A percentile compares a stretch with the other conserved stretches of the same genome.
Conservation (phyloP, 1,140 invertebrate genomes). For the Eumeta japonica region DNA sequence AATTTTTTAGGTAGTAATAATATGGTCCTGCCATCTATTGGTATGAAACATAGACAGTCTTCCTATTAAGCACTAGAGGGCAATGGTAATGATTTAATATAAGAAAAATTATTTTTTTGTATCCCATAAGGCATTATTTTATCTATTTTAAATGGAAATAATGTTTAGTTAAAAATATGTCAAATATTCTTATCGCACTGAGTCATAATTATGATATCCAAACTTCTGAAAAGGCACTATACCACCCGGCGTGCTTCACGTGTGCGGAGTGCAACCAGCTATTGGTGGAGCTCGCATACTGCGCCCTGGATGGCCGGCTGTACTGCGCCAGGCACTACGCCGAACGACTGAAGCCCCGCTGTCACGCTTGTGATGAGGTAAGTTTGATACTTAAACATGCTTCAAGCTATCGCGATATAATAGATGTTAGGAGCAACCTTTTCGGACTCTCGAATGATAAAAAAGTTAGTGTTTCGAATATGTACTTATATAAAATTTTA, state of each 20-base stretch:
- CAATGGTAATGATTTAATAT: constrained; percentile 4
- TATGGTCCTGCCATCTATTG: constrained; percentile 13
- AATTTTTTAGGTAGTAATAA: constrained; percentile 12
- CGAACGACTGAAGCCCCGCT: constrained; percentile 87
- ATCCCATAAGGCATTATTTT: no score
- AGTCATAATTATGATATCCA: no score
- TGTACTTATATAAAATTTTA: no score
- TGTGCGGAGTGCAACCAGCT: constrained; percentile 83
- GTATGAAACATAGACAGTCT: constrained; percentile 6
- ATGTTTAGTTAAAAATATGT: no score
- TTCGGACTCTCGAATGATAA: no score
- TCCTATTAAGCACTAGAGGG: constrained; percentile 22
- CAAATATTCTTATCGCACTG: no score
- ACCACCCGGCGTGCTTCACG: constrained; percentile 87
- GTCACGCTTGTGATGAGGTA: constrained; percentile 93
- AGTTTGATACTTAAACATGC: constrained; percentile 55
- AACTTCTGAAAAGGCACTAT: no score
- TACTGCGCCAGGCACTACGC: constrained; percentile 94
- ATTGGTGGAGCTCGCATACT: constrained; percentile 91
- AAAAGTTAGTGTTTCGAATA: no score
- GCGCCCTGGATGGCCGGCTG: constrained; percentile 79
- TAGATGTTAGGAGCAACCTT: no score
- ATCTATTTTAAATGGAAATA: no score
- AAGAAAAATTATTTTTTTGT: no score
- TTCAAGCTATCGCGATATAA: no score